These are phyloP conservation scores for Phyllostomus discolor DNA, from an alignment of 2,113 vertebrate species.

Conservation along the genomic window DNA sequence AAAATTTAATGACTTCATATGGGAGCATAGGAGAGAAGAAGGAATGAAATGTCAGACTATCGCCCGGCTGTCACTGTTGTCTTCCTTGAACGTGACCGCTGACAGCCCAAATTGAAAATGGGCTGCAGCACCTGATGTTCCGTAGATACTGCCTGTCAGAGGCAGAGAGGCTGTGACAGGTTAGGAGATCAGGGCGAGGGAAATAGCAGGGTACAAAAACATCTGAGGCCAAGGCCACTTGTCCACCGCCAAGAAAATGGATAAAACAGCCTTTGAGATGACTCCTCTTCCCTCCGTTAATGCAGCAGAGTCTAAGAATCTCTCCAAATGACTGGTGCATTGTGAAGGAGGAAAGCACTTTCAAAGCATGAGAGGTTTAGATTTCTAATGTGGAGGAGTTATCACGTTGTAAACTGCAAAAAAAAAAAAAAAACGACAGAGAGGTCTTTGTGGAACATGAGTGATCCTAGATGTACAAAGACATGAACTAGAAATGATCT, in stretches of 20 bases:
- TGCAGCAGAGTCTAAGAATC: not conserved
- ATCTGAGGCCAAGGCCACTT: not conserved
- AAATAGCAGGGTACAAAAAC: not conserved
- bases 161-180: conserved; percentile 28
- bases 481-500: not conserved
- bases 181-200: rapidly evolving
- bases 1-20: not conserved
- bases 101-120: conserved; percentile 66
- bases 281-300: not conserved
- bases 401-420: not conserved
- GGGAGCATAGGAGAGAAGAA: not conserved
- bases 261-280: not conserved
- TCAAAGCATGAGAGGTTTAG: not conserved
- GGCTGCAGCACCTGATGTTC: conserved; percentile 21
- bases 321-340: not conserved
- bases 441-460: not conserved
- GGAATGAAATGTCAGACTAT: conserved; percentile 9
- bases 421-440: not conserved
- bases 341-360: not conserved
- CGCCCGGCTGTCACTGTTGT: not conserved
- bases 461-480: not conserved
- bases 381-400: not conserved
- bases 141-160: not conserved
- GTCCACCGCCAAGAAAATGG: not conserved
- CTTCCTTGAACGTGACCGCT: conserved; percentile 2